phyloP scores from a whole-genome alignment of 2,113 vertebrate genomes.

The Mus spicilegus region DNA sequence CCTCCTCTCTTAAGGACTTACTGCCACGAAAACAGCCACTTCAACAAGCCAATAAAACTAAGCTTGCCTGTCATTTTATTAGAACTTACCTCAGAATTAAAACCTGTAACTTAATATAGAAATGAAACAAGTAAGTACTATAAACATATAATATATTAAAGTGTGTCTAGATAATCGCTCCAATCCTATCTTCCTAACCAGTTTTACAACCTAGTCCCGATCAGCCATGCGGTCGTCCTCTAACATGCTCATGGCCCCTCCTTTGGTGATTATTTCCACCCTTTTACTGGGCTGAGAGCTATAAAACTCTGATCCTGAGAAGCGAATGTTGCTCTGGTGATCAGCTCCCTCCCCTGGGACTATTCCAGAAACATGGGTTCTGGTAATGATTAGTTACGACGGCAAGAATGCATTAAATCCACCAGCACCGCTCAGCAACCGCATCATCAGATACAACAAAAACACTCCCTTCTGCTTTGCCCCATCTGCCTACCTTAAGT shows the following conservation, averaged over 20 bases:
- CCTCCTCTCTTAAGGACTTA: background rate
- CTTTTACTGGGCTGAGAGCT: background rate
- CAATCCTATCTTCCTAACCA: background rate
- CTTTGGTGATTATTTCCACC: background rate
- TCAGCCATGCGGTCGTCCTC: background rate
- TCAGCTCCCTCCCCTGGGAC: constrained; percentile 33
- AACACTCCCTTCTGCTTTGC: constrained; percentile 53
- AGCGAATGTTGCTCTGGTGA: constrained; percentile 36
- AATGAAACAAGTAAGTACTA: constrained; percentile 2
- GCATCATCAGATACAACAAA: constrained; percentile 51
- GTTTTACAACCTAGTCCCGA: background rate
- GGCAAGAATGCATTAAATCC: constrained; percentile 68
- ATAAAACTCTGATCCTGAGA: constrained; percentile 17
- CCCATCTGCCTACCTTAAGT: constrained; percentile 65
- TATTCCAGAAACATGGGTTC: constrained; percentile 56
- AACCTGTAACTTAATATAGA: background rate
- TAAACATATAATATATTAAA: background rate
- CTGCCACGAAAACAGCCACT: background rate
- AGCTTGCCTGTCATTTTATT: background rate
- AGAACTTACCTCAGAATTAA: constrained; percentile 36
- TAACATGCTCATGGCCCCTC: background rate
- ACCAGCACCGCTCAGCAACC: constrained; percentile 43
- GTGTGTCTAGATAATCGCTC: background rate
- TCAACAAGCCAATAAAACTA: background rate
- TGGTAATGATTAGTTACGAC: constrained; percentile 64